These are phyloP conservation scores for Rhinopomastus cyanomelas DNA, from an alignment of 2,113 vertebrate species.

Conservation along the genomic window DNA sequence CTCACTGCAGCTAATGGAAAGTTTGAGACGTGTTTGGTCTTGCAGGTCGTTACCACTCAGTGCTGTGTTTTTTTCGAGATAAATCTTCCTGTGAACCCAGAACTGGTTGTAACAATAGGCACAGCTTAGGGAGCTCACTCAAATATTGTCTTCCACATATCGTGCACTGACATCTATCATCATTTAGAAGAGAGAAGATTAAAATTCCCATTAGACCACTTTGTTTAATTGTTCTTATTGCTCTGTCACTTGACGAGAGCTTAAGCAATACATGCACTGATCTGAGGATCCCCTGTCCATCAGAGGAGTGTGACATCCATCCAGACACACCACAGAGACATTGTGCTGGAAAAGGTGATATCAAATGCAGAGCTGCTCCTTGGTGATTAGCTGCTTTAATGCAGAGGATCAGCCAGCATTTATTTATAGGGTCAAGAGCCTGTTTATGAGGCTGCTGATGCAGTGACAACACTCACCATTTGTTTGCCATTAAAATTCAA, in stretches of 20 bases:
- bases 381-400: neutral
- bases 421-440: neutral
- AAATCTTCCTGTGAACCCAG: neutral
- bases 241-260: neutral
- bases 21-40: neutral
- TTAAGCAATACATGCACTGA: neutral
- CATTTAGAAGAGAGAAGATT: neutral
- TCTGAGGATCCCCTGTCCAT: neutral
- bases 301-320: neutral
- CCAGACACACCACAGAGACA: rapidly evolving
- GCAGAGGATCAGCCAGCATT: neutral
- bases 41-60: neutral
- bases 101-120: neutral
- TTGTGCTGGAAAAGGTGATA: rapidly evolving
- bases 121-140: neutral
- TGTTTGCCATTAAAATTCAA: conserved; percentile 32
- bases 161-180: conserved; percentile 9
- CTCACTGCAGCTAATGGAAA: neutral
- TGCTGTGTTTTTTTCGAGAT: neutral
- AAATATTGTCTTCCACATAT: neutral
- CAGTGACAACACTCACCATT: neutral
- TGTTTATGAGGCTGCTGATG: neutral
- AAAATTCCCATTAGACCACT: conserved; percentile 12
- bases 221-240: conserved; percentile 20
- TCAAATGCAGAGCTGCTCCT: neutral